These are phyloP conservation scores for Plodia interpunctella DNA, from an alignment of 1,140 invertebrate genomes.

Conservation along the genomic window DNA sequence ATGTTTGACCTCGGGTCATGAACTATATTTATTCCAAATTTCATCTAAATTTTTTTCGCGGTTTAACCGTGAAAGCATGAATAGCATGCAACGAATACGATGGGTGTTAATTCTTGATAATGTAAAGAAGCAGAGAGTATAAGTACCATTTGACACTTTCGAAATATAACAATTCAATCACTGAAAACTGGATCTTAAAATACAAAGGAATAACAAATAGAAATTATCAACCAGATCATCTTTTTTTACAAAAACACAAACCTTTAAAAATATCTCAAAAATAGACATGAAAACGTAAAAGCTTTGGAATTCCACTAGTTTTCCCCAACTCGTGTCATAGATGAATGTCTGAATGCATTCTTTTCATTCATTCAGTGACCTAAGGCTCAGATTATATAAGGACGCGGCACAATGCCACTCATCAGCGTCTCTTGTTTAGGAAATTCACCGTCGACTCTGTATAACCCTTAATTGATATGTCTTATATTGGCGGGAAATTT, in stretches of 20 bases:
- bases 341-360: conserved; percentile 30
- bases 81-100: too few relatives aligned
- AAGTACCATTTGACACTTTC: too few relatives aligned
- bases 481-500: conserved; percentile 11
- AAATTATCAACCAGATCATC: too few relatives aligned
- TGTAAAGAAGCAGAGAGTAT: too few relatives aligned
- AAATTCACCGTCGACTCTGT: conserved; percentile 28
- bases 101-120: too few relatives aligned
- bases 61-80: too few relatives aligned
- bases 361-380: conserved; percentile 38
- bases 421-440: conserved; percentile 65
- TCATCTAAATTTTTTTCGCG: too few relatives aligned
- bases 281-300: conserved; percentile 1
- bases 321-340: conserved; percentile 4
- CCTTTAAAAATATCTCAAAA: background rate
- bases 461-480: conserved; percentile 34
- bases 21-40: too few relatives aligned
- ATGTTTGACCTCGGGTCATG: too few relatives aligned
- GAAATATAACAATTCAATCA: too few relatives aligned
- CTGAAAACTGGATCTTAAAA: too few relatives aligned
- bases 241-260: background rate
- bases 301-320: background rate
- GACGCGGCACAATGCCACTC: conserved; percentile 54
- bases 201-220: background rate
- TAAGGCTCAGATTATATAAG: conserved; percentile 24